Evolutionary conservation across 2,113 vertebrate genomes (phyloP).

Genomic region (Casuarius casuarius): DNA sequence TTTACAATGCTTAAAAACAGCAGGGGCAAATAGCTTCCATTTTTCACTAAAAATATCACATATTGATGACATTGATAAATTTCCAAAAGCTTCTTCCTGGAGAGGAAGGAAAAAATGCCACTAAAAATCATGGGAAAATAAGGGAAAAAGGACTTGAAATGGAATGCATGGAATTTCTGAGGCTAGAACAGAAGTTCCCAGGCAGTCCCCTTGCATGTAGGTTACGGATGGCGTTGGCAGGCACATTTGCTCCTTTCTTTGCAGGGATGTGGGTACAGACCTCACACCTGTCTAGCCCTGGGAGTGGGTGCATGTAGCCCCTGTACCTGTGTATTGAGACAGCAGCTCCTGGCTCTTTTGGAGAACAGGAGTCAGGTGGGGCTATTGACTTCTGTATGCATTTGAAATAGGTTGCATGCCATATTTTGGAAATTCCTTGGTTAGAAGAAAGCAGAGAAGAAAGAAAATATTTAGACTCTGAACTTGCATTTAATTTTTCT

Average conservation of each 20-base stretch:
- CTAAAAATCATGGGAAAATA: neutral
- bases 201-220: neutral
- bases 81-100: neutral
- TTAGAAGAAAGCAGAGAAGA: neutral
- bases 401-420: neutral
- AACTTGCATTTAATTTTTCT: neutral
- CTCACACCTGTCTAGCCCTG: fast-evolving
- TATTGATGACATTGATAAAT: neutral
- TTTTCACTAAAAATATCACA: neutral
- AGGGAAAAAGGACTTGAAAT: neutral
- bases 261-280: neutral
- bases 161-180: neutral
- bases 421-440: neutral
- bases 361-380: neutral
- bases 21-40: neutral
- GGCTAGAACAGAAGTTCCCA: neutral
- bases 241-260: neutral
- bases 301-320: fast-evolving
- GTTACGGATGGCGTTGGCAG: neutral
- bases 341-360: neutral
- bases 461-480: neutral
- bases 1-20: neutral
- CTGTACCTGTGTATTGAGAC: fast-evolving
- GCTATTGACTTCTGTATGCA: neutral
- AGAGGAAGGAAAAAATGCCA: neutral